Conservation (phyloP, 2,888 invertebrate species). For the Lasioglossum villosulum region DNA sequence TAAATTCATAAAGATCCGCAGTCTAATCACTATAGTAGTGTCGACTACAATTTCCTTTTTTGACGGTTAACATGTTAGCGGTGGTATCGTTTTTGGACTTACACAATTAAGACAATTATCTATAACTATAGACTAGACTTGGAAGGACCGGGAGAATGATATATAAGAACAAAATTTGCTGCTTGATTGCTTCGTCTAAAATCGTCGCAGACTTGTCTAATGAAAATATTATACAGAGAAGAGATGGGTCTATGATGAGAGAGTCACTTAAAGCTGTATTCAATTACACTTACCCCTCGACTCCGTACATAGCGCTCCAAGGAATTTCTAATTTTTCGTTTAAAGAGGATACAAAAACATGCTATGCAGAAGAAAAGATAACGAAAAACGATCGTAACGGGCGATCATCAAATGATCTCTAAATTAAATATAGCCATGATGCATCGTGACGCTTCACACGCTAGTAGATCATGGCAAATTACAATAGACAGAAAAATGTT, state of each 20-base stretch:
- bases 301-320: conserved; percentile 67
- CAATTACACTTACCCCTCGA: conserved; percentile 72
- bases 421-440: conserved; percentile 20
- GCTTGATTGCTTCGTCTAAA: conserved; percentile 30
- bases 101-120: conserved; percentile 41
- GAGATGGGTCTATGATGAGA: conserved; percentile 8
- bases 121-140: conserved; percentile 29
- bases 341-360: conserved; percentile 48
- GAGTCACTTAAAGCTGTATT: conserved; percentile 56
- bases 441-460: background rate
- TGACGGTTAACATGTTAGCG: conserved; percentile 28
- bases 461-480: conserved; percentile 17
- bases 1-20: too few relatives aligned
- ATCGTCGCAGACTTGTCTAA: background rate
- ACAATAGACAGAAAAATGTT: conserved; percentile 6
- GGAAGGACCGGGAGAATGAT: conserved; percentile 12
- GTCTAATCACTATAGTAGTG: background rate
- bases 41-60: background rate
- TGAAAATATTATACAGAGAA: conserved; percentile 25
- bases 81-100: conserved; percentile 11
- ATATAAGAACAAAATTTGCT: conserved; percentile 48
- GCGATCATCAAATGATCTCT: background rate
- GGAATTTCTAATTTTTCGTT: conserved; percentile 53
- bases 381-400: conserved; percentile 25
- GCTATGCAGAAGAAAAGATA: conserved; percentile 39